Conservation (phyloP, 2,113 vertebrate species). For the Pogonocichla stellata region DNA sequence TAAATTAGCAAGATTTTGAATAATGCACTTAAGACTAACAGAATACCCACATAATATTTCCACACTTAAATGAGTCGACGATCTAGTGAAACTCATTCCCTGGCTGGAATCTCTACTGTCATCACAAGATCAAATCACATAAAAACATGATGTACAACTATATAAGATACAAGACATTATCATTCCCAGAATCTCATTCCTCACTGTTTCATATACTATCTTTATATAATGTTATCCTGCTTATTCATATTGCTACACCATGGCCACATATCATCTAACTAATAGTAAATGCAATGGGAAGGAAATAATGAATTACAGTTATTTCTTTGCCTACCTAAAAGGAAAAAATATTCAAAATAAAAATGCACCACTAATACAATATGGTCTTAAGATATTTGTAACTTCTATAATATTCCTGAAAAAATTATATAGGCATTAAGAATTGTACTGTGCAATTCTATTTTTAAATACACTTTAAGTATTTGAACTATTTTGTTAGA, state of each 20-base stretch:
- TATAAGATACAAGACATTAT: background rate
- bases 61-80: accelerated
- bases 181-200: background rate
- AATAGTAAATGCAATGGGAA: background rate
- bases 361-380: background rate
- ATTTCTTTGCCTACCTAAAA: background rate
- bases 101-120: background rate
- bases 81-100: background rate
- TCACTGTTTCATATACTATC: background rate
- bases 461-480: background rate
- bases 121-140: background rate
- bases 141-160: background rate
- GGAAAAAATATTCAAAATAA: background rate
- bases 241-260: background rate
- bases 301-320: background rate
- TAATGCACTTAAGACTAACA: background rate
- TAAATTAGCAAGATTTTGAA: background rate
- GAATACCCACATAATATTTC: background rate
- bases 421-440: background rate
- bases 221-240: background rate
- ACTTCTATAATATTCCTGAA: background rate
- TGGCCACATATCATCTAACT: background rate
- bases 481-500: background rate
- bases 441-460: background rate
- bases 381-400: background rate